Evolutionary conservation across 2,888 invertebrate species (phyloP).

Genomic region (Lasioglossum oenotherae): DNA sequence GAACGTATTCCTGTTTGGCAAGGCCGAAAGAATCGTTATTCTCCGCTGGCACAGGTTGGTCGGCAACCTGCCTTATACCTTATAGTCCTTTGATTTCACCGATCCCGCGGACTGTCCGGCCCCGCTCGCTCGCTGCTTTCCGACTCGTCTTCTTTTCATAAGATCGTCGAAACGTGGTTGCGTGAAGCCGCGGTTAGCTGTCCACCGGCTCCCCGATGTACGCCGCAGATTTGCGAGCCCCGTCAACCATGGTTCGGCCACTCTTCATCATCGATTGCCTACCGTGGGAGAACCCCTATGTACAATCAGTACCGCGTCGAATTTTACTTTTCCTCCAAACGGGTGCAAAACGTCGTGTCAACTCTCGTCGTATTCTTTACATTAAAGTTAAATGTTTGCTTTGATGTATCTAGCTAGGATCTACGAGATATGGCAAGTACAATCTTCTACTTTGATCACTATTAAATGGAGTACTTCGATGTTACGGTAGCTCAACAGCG

Average conservation of each 20-base stretch:
- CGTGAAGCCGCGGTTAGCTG: conserved; percentile 28
- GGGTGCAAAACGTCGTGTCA: background rate
- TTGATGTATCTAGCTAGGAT: no score
- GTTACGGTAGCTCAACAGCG: background rate
- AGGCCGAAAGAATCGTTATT: conserved; percentile 79
- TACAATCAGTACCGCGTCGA: background rate
- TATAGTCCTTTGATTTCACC: conserved; percentile 76
- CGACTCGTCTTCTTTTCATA: conserved; percentile 62
- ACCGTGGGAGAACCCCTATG: conserved; percentile 12
- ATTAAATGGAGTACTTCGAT: background rate
- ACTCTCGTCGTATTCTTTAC: background rate
- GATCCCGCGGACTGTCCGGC: conserved; percentile 59
- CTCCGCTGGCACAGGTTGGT: conserved; percentile 69
- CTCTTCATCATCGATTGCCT: background rate
- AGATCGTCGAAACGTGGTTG: conserved; percentile 53
- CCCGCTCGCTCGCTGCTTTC: conserved; percentile 42
- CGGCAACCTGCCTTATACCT: conserved; percentile 67
- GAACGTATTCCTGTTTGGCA: conserved; percentile 77
- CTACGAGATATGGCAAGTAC: background rate
- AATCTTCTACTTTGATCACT: background rate
- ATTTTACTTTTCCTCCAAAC: background rate
- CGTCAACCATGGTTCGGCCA: background rate
- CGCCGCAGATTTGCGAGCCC: conserved; percentile 21
- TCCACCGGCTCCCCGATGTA: conserved; percentile 1
- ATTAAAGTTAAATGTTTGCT: background rate